Evolutionary conservation across 2,797 vertebrate genomes (phyloP), one percentile per base, ranked within the genome.

Genomic region (Lagodon rhomboides): DNA sequence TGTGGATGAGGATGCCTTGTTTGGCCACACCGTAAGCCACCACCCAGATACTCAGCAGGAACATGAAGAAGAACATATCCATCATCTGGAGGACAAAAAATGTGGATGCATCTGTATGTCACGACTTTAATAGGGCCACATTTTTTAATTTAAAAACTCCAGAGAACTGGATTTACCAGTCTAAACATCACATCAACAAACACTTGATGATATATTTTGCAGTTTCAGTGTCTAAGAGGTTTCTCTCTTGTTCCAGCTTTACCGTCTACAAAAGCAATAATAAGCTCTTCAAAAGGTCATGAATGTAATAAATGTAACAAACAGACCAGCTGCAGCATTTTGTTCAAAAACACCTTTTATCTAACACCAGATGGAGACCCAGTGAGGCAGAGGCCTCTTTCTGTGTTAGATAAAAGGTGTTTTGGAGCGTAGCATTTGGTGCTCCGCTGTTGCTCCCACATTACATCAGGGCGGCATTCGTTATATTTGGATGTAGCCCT

Each of bases 51-150:
- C 97, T 97, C 92, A 99, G 90, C 80, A 99, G 93, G 92, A 99
- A 99, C 94, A 99, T 96, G 91, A 99, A 99, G 95, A 99, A 98
- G 95, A 99, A 99, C 94, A 99, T 91, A 9, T 99, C 98, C 94
- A 94, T 98, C 96, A 99, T 97, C 98, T 99, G 95, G 64, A 87
- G 25, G 59, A 69, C 5, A 68, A 30, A 18, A 17, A 62, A 59
- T 41, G 12, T 5, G 16, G 4, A 72, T 17, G 22, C 8, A 67
- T 22, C 4, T 54, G 47, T 23, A 17, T 7, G 58, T 27, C 43
- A 6, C 34, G 27, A 75, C 25, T 38, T 60, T 9, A 54, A 59
- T 18, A 25, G 5, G 11, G 30, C 38, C 17, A 43, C 3, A 12
- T 56, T 53, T 61, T 68, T 9, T 5, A 27, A 50, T 53, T 15